Base-by-base conservation (phyloP, 2,113 vertebrate species). In the Halichoeres trimaculatus region DNA sequence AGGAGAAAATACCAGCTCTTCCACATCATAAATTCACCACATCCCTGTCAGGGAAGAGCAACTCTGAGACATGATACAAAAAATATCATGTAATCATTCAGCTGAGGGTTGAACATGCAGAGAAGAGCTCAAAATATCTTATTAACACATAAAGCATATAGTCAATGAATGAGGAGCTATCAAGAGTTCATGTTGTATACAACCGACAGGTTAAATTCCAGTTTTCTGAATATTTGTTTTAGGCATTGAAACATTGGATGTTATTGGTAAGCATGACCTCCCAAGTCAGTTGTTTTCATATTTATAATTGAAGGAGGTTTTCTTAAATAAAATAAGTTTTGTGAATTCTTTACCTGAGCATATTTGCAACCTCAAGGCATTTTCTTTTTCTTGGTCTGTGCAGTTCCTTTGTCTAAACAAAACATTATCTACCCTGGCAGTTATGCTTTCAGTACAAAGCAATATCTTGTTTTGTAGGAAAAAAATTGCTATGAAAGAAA, bases 61-160 rank as follows among this genome's bases (percentile, higher is more conserved):
- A 57, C 45, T 68, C 50, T 52, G 30, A 81, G 77, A 73, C 70
- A 14, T 8, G 47, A 67, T 76, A 54, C 43, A 79, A 70, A 81
- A 72, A 55, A 59, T 36, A 59, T 77, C 77, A 74, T 79, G 71
- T 80, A 81, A 86, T 78, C 84, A 74, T 52, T 61, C 73, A 67
- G 70, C 41, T 84, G 56, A 68, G 47, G 74, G 69, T 20, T 76
- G 60, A 56, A 43, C 56, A 59, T 24, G 55, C 36, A 57, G 71
- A 45, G 36, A 65, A 54, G 52, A 53, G 19, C 53, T 59, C 34
- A 60, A 5, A 78, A 70, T 67, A 65, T 62, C 40, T 83, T 84
- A 80, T 85, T 81, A 77, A 41, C 65, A 50, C 43, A 59, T 55
- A 63, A 55, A 45, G 17, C 53, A 41, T 57, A 55, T 78, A 69